Conservation (phyloP, 2,797 vertebrate species). For the Neopelma chrysocephalum region DNA sequence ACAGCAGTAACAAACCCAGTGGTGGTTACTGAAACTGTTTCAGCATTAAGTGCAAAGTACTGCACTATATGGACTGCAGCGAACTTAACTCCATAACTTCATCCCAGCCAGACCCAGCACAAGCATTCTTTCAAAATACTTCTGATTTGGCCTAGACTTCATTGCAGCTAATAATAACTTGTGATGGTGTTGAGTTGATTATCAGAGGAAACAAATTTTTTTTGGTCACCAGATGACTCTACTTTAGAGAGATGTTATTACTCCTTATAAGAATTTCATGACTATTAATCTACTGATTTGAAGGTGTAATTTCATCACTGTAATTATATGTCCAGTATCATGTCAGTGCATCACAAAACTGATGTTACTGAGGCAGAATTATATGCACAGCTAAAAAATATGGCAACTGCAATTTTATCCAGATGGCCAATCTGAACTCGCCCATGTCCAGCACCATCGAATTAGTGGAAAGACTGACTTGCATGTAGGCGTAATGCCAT, state of each 20-base stretch:
- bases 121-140: not conserved
- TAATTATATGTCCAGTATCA: not conserved
- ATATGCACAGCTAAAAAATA: not conserved
- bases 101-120: not conserved
- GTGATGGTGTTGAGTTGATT: not conserved
- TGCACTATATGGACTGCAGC: too few species aligned
- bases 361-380: not conserved
- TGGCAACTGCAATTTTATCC: not conserved
- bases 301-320: not conserved
- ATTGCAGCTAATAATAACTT: not conserved
- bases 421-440: not conserved
- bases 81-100: not conserved
- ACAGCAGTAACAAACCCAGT: not conserved
- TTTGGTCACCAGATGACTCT: not conserved
- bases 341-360: not conserved
- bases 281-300: not conserved
- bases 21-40: not conserved
- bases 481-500: not conserved
- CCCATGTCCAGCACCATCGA: not conserved
- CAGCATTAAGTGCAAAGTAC: not conserved
- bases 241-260: not conserved
- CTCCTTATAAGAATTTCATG: not conserved
- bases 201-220: not conserved
- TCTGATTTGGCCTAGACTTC: not conserved
- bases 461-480: not conserved